These are phyloP conservation scores for Cyclophora albipunctata DNA, from an alignment of 2,888 invertebrate genomes.

Conservation along the genomic window DNA sequence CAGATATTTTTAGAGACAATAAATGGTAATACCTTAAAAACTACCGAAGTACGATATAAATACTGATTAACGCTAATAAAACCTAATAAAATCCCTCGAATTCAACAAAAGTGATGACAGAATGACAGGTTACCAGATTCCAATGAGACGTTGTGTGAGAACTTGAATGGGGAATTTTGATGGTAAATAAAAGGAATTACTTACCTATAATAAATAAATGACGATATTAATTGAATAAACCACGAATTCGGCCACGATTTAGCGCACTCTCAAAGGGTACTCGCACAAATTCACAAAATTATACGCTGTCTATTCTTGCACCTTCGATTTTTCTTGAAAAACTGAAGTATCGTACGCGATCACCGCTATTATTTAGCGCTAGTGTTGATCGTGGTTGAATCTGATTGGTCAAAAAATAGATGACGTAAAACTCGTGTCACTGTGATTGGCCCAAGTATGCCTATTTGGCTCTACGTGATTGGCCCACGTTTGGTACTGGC, in stretches of 20 bases:
- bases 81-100: not conserved
- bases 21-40: not conserved
- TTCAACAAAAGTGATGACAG: constrained; percentile 12
- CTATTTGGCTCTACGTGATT: constrained; percentile 77
- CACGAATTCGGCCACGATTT: constrained; percentile 44
- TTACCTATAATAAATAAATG: constrained; percentile 34
- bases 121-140: constrained; percentile 8
- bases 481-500: constrained; percentile 79
- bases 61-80: not conserved
- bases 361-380: constrained; percentile 72
- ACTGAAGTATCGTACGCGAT: constrained; percentile 64
- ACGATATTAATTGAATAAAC: constrained; percentile 27
- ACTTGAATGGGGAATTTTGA: constrained; percentile 2
- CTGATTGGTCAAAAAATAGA: constrained; percentile 65
- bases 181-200: constrained; percentile 13
- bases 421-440: constrained; percentile 53
- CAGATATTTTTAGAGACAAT: constrained; percentile 8
- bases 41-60: not conserved
- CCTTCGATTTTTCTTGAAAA: constrained; percentile 59
- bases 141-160: constrained; percentile 2
- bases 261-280: constrained; percentile 44
- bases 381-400: constrained; percentile 75
- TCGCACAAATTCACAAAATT: constrained; percentile 35
- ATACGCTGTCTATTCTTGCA: constrained; percentile 29
- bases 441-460: constrained; percentile 60